phyloP scores from a whole-genome alignment of 2,797 vertebrate genomes.

The Emydoidea blandingii region DNA sequence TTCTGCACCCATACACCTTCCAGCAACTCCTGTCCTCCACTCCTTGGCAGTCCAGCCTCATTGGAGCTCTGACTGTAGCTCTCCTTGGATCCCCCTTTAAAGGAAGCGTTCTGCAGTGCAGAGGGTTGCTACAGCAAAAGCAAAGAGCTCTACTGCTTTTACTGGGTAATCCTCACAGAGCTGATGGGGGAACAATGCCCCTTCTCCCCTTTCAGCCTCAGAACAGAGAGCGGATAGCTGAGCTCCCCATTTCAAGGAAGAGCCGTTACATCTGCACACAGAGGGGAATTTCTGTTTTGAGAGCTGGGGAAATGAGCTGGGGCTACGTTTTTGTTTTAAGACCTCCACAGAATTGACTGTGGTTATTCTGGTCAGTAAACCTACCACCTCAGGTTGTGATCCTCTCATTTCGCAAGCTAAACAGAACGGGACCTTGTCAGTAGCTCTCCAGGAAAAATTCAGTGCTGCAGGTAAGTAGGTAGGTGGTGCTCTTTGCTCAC shows the following conservation, averaged over 20 bases:
- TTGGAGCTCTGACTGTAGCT: not conserved
- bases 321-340: not conserved
- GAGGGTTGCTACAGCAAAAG: not conserved
- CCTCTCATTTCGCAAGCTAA: not conserved
- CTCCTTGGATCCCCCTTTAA: not conserved
- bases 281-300: not conserved
- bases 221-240: not conserved
- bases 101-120: not conserved
- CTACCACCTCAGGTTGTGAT: not conserved
- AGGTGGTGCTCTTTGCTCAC: not conserved
- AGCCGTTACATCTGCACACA: not conserved
- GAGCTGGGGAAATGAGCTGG: not conserved
- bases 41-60: not conserved
- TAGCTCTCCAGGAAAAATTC: not conserved
- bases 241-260: not conserved
- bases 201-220: not conserved
- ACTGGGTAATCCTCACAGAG: not conserved
- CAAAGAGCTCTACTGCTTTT: not conserved
- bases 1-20: not conserved
- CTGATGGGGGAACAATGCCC: too few species aligned
- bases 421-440: not conserved
- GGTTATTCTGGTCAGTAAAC: not conserved
- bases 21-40: not conserved
- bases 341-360: not conserved
- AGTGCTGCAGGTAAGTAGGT: not conserved